Conservation (phyloP, 2,888 invertebrate species). For the Horisme vitalbata region DNA sequence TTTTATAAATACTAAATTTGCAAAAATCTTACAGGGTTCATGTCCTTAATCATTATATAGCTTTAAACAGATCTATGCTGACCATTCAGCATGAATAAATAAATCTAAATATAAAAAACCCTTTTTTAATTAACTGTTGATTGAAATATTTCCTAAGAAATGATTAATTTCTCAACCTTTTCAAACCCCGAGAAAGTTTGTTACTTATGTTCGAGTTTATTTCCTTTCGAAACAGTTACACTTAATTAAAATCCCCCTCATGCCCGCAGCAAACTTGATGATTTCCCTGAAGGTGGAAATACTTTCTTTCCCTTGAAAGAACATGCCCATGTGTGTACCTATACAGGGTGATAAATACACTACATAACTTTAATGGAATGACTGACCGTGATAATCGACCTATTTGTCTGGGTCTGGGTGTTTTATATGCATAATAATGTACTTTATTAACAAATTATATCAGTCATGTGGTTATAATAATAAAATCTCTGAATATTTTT, state of each 20-base stretch:
- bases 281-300: slow-evolving; percentile 47
- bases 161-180: slow-evolving; percentile 11
- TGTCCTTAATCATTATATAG: no score
- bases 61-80: no score
- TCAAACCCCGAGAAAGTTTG: slow-evolving; percentile 9
- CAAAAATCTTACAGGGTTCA: no score
- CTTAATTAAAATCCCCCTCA: slow-evolving; percentile 46
- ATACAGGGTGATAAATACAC: background rate
- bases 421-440: no score
- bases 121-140: slow-evolving; percentile 1
- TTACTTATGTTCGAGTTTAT: slow-evolving; percentile 19
- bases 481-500: no score
- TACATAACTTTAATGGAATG: background rate
- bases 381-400: no score
- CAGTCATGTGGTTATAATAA: no score
- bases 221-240: slow-evolving; percentile 40
- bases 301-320: slow-evolving; percentile 24
- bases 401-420: no score
- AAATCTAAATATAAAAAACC: no score
- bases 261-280: slow-evolving; percentile 40
- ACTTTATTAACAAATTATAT: no score
- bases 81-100: no score
- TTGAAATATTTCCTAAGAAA: slow-evolving; percentile 2
- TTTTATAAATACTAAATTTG: no score
- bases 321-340: background rate